Evolutionary conservation across 2,888 invertebrate genomes (phyloP).

Genomic region (Epirrhoe tristata): DNA sequence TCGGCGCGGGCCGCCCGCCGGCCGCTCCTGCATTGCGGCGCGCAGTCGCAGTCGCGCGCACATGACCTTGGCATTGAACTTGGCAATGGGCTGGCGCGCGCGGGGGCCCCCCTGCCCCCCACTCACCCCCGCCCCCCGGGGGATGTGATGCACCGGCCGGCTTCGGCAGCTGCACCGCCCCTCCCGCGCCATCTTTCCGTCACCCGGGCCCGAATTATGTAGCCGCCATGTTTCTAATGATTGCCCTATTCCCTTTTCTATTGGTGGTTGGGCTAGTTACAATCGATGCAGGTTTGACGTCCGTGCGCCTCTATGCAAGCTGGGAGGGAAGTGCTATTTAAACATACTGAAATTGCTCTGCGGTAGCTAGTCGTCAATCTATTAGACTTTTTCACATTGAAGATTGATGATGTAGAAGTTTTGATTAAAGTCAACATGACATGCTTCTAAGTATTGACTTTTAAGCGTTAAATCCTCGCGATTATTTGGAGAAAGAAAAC

Average conservation of each 20-base stretch:
- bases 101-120: conserved; percentile 43
- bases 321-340: neutral
- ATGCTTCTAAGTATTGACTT: too few species aligned
- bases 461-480: too few species aligned
- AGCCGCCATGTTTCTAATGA: conserved; percentile 48
- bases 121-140: conserved; percentile 36
- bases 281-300: neutral
- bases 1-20: conserved; percentile 69
- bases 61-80: conserved; percentile 94
- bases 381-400: neutral
- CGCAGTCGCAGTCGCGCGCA: conserved; percentile 87
- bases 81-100: conserved; percentile 86
- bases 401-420: too few species aligned
- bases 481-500: neutral
- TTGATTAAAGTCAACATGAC: neutral
- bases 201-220: conserved; percentile 54
- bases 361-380: neutral
- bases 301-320: conserved; percentile 1
- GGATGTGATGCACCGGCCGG: conserved; percentile 70
- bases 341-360: neutral
- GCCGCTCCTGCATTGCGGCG: conserved; percentile 88
- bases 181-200: conserved; percentile 67
- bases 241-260: conserved; percentile 54
- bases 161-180: conserved; percentile 79
- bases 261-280: conserved; percentile 42